Base-by-base conservation (phyloP, 2,797 vertebrate genomes). In the Atherinosoma microstoma region DNA sequence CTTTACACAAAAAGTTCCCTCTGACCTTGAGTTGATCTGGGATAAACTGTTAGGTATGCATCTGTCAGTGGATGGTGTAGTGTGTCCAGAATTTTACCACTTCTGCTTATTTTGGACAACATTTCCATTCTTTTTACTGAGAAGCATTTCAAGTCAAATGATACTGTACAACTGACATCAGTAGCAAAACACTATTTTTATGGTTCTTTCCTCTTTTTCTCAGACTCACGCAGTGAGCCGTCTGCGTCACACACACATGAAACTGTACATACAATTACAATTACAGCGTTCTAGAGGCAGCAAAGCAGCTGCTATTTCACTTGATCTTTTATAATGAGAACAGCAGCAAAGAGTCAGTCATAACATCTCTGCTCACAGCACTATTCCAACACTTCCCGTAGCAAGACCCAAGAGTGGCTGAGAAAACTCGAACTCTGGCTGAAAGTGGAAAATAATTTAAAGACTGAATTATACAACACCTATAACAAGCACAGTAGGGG, bases 281-380 rank as follows among this genome's bases (percentile, higher is more conserved):
- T 91, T 85, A 87, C 88, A 88, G 90, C 80, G 86, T 91, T 88
- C 80, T 82, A 89, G 71, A 89, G 80, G 84, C 79, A 85, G 83
- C 67, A 79, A 87, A 79, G 72, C 90, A 87, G 89, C 90, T 88
- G 90, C 84, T 76, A 70, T 88, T 90, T 89, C 79, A 85, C 89
- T 90, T 91, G 87, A 87, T 91, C 85, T 91, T 82, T 73, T 76
- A 75, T 87, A 92, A 94, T 89, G 89, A 87, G 87, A 91, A 89
- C 87, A 80, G 87, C 90, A 90, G 89, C 78, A 67, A 78, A 82
- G 65, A 76, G 64, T 72, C 78, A 29, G 85, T 85, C 87, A 89
- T 83, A 87, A 90, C 87, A 90, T 87, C 79, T 84, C 87, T 22
- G 85, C 86, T 89, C 87, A 61, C 73, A 57, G 67, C 32, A 34